Conservation (phyloP, 2,888 invertebrate genomes). For the Ophion costatus region DNA sequence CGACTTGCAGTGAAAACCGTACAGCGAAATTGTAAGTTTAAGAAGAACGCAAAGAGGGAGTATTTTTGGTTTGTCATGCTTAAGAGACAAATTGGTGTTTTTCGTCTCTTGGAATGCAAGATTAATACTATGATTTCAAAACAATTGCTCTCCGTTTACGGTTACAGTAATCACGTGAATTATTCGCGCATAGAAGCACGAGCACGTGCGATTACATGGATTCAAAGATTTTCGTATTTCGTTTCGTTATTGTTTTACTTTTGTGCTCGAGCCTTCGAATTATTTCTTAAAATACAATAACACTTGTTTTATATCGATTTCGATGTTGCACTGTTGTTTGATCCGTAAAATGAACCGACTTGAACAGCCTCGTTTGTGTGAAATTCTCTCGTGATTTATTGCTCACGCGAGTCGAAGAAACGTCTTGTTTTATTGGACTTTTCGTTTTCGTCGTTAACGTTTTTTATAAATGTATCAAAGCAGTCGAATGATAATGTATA, state of each 20-base stretch:
- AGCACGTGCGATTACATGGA: constrained; percentile 21
- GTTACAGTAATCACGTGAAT: constrained; percentile 39
- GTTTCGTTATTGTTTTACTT: neutral
- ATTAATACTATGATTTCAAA: constrained; percentile 62
- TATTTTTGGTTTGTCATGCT: constrained; percentile 47
- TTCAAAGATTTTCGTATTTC: constrained; percentile 19
- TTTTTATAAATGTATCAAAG: constrained; percentile 64
- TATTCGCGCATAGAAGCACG: constrained; percentile 16
- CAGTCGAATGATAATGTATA: constrained; percentile 57
- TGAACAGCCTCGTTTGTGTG: constrained; percentile 40
- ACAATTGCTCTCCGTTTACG: constrained; percentile 55
- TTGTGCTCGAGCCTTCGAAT: constrained; percentile 27
- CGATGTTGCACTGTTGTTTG: constrained; percentile 57
- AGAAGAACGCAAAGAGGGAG: constrained; percentile 7
- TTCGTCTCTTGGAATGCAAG: constrained; percentile 63
- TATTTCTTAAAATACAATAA: constrained; percentile 60
- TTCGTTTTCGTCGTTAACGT: constrained; percentile 33
- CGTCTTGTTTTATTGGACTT: constrained; percentile 32
- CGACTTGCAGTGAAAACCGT: neutral
- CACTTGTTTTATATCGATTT: constrained; percentile 58
- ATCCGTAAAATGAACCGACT: constrained; percentile 30
- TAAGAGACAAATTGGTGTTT: constrained; percentile 40
- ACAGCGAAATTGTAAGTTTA: constrained; percentile 14
- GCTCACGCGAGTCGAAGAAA: neutral
- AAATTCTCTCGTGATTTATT: constrained; percentile 14